A percentile compares a stretch with the other conserved stretches of the same genome.
phyloP scores from a whole-genome alignment of 2,113 vertebrate species.

The Dryoscopus gambensis region DNA sequence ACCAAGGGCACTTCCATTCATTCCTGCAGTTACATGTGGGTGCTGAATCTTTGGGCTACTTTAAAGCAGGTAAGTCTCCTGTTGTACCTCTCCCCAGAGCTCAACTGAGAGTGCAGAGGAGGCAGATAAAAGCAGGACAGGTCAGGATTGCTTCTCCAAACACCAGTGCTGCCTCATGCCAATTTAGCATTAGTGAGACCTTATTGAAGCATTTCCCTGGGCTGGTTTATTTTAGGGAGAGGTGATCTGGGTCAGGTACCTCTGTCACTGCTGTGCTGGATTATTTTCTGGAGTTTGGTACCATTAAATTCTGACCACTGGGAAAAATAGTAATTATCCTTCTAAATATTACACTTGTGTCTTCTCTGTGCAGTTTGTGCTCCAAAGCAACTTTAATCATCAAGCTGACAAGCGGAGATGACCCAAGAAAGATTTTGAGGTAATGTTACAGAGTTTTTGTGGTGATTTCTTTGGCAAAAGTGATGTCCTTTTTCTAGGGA shows the following conservation, averaged over 20 bases:
- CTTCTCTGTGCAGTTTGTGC: slow-evolving; percentile 72
- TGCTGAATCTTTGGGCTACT: not conserved
- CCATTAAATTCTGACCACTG: not conserved
- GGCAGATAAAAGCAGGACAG: not conserved
- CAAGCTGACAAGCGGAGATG: slow-evolving; percentile 53
- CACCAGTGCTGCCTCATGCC: not conserved
- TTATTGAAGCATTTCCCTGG: not conserved
- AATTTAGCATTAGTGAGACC: not conserved
- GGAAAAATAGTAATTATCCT: not conserved
- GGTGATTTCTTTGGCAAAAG: not conserved
- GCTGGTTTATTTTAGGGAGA: not conserved
- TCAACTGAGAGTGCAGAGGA: not conserved
- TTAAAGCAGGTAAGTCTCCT: not conserved
- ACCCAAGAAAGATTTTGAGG: slow-evolving; percentile 73
- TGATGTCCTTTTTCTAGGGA: not conserved
- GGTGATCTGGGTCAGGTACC: not conserved
- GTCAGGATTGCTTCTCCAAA: not conserved
- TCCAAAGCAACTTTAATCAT: slow-evolving; percentile 71
- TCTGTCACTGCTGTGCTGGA: not conserved
- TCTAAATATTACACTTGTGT: not conserved
- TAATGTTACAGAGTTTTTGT: not conserved
- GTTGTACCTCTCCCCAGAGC: not conserved
- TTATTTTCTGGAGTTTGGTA: not conserved
- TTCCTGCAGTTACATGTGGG: not conserved
- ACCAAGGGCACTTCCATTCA: not conserved